Percentiles rank a stretch among this genome's conserved stretches.
phyloP scores from a whole-genome alignment of 2,888 invertebrate genomes.

The Oeneis ivallda region DNA sequence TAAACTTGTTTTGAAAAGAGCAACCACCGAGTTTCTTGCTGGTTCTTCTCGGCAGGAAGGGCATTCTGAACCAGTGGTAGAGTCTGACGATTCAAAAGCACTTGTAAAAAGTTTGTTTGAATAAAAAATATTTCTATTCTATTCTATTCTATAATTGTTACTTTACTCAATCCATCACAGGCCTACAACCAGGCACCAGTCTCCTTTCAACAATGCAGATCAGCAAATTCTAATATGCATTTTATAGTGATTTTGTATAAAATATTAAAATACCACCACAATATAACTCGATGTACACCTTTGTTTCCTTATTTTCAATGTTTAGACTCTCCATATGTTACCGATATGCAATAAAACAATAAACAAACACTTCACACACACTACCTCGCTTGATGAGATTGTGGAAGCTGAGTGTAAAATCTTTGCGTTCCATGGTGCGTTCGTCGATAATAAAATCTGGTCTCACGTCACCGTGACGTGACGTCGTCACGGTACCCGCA shows the following conservation, averaged over 20 bases:
- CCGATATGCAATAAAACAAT: constrained; percentile 23
- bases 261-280: constrained; percentile 3
- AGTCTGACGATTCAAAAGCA: too few species aligned
- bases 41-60: too few species aligned
- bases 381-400: constrained; percentile 77
- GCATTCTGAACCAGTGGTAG: too few species aligned
- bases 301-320: constrained; percentile 13
- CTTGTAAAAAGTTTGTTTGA: too few species aligned
- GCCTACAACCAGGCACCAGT: too few species aligned
- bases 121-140: too few species aligned
- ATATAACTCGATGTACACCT: constrained; percentile 1
- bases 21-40: too few species aligned
- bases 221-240: background rate
- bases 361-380: constrained; percentile 46
- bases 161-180: too few species aligned
- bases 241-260: background rate
- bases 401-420: constrained; percentile 75
- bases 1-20: too few species aligned
- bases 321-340: constrained; percentile 24
- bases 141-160: too few species aligned
- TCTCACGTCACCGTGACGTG: too few species aligned
- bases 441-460: constrained; percentile 43
- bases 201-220: too few species aligned
- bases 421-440: constrained; percentile 68
- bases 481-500: constrained; percentile 54